phyloP scores from a whole-genome alignment of 1,140 invertebrate genomes.

The Acromyrmex charruanus region DNA sequence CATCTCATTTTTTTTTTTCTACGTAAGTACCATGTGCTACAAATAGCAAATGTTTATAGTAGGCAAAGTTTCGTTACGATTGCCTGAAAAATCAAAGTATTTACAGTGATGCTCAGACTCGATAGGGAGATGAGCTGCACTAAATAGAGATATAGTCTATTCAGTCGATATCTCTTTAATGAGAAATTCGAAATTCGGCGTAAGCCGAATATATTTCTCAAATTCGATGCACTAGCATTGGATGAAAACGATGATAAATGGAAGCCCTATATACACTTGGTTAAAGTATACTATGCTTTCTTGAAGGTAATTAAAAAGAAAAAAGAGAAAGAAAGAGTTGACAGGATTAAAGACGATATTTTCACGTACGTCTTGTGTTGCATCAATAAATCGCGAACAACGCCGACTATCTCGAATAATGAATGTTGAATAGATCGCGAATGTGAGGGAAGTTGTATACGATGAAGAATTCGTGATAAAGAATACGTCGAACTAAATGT shows the following conservation, averaged over 20 bases:
- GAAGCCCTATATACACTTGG: background rate
- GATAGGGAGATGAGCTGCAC: slow-evolving; percentile 1
- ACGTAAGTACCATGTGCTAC: slow-evolving; percentile 12
- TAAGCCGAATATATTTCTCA: slow-evolving; percentile 4
- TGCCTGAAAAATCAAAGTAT: slow-evolving; percentile 10
- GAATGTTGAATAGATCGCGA: slow-evolving; percentile 6
- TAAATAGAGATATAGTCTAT: slow-evolving; percentile 13
- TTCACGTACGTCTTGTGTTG: background rate
- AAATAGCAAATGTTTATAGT: slow-evolving; percentile 25
- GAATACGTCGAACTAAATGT: slow-evolving; percentile 21
- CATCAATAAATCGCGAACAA: slow-evolving; percentile 24
- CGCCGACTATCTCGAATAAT: slow-evolving; percentile 29
- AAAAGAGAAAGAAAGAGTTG: background rate
- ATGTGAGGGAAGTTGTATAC: background rate
- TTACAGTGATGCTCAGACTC: slow-evolving; percentile 32
- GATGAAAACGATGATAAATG: slow-evolving; percentile 14
- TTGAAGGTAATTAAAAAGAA: slow-evolving; percentile 6
- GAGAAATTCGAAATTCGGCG: slow-evolving; percentile 10
- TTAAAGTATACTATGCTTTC: slow-evolving; percentile 20
- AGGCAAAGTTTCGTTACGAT: slow-evolving; percentile 30
- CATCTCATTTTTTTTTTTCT: slow-evolving; percentile 13
- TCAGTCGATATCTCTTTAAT: slow-evolving; percentile 27
- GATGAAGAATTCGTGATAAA: slow-evolving; percentile 9
- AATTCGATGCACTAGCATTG: slow-evolving; percentile 31
- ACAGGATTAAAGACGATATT: background rate